Conservation (phyloP, 2,888 invertebrate species). For the Galeopsomyia nigrocyanea region DNA sequence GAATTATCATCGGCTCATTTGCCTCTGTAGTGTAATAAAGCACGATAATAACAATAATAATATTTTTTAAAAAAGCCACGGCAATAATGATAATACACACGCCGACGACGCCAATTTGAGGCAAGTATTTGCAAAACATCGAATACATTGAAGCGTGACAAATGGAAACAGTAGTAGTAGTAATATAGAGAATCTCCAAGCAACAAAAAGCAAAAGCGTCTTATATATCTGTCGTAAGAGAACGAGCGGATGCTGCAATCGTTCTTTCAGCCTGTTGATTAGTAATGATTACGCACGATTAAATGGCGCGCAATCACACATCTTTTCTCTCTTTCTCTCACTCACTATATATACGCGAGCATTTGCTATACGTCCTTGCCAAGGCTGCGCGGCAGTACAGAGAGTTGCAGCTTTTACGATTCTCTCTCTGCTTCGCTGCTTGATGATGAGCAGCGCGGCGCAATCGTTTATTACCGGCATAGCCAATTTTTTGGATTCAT, state of each 20-base stretch:
- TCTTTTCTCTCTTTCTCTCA: not conserved
- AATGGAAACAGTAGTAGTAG: slow-evolving; percentile 51
- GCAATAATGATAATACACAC: not conserved
- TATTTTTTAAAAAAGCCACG: too few relatives aligned
- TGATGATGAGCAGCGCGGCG: slow-evolving; percentile 11
- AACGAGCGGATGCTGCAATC: slow-evolving; percentile 58
- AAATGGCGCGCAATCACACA: slow-evolving; percentile 61
- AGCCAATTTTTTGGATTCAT: slow-evolving; percentile 42
- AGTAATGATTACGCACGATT: slow-evolving; percentile 65
- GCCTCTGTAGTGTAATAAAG: too few relatives aligned
- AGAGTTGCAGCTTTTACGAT: slow-evolving; percentile 4
- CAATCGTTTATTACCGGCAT: slow-evolving; percentile 38
- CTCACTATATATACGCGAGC: too few relatives aligned
- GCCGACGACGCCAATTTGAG: not conserved
- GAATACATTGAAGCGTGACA: slow-evolving; percentile 50
- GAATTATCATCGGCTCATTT: too few relatives aligned
- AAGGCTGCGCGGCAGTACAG: slow-evolving; percentile 26
- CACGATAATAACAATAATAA: too few relatives aligned
- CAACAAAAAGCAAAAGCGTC: slow-evolving; percentile 11
- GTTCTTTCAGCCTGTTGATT: slow-evolving; percentile 56
- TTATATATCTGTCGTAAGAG: slow-evolving; percentile 56
- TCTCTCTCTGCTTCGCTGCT: not conserved
- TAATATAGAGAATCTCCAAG: too few relatives aligned
- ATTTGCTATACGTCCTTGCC: slow-evolving; percentile 34
- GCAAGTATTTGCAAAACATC: not conserved